phyloP scores from a whole-genome alignment of 2,113 vertebrate genomes.

The Toxostoma redivivum region DNA sequence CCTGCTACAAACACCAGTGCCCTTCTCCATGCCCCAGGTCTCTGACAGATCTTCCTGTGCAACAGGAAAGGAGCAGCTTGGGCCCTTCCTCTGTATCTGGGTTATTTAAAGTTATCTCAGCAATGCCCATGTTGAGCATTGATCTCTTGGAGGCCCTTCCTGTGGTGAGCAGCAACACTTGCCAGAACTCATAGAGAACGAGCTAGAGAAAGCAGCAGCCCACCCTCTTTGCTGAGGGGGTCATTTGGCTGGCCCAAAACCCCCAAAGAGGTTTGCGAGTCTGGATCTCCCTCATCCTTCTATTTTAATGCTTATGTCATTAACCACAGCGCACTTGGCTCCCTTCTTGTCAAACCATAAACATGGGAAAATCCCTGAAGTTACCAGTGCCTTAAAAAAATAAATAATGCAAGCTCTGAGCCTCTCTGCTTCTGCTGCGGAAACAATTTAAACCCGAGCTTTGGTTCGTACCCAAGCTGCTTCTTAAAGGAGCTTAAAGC shows the following conservation, averaged over 20 bases:
- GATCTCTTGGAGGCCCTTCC: neutral
- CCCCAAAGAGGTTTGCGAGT: neutral
- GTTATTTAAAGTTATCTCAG: neutral
- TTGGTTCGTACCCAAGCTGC: constrained; percentile 8
- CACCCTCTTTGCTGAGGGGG: neutral
- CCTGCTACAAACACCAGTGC: neutral
- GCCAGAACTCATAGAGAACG: fast-evolving
- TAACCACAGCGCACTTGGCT: neutral
- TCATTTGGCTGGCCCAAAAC: neutral
- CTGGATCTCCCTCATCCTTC: neutral
- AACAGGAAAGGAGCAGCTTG: neutral
- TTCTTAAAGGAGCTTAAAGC: constrained; percentile 16
- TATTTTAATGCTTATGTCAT: neutral
- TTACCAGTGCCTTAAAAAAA: neutral
- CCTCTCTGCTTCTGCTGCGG: neutral
- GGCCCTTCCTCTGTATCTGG: fast-evolving
- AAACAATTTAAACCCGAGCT: neutral
- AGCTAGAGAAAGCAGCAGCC: neutral
- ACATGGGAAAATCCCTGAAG: constrained; percentile 19
- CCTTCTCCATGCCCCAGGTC: neutral
- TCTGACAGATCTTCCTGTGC: neutral
- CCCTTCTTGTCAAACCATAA: neutral
- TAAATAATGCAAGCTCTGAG: neutral
- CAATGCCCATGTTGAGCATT: neutral
- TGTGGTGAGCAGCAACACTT: neutral